These are phyloP conservation scores for Rhizomys pruinosus DNA, from an alignment of 2,113 vertebrate genomes.

Conservation along the genomic window DNA sequence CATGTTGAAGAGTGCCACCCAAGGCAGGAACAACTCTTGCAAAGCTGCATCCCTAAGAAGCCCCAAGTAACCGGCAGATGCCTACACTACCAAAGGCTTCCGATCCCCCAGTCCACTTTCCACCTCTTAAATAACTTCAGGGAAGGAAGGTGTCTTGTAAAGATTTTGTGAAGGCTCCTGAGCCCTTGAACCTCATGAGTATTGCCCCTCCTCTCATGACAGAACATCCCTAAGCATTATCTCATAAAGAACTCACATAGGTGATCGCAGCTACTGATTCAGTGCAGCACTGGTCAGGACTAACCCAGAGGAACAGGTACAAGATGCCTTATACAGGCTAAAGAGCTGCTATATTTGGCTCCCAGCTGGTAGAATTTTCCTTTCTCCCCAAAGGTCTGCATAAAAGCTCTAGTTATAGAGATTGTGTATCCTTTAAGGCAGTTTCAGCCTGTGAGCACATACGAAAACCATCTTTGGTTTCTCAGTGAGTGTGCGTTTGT, in stretches of 20 bases:
- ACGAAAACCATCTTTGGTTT: background rate
- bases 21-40: background rate
- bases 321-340: background rate
- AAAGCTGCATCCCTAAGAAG: background rate
- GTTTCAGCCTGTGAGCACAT: background rate
- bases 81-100: background rate
- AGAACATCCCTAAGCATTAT: background rate
- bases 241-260: background rate
- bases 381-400: background rate
- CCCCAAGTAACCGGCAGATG: background rate
- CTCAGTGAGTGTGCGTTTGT: fast-evolving
- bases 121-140: background rate
- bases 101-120: background rate
- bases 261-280: background rate
- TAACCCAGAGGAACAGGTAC: background rate
- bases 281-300: background rate
- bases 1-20: background rate
- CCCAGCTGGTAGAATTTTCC: background rate
- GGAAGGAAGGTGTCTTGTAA: background rate
- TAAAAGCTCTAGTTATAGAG: background rate
- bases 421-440: background rate
- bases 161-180: background rate
- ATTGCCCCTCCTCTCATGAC: background rate
- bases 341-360: background rate
- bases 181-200: background rate